Percentiles rank a stretch among this genome's conserved stretches.
Evolutionary conservation across 1,140 invertebrate genomes (phyloP).

Genomic region (Heliconius hewitsoni): DNA sequence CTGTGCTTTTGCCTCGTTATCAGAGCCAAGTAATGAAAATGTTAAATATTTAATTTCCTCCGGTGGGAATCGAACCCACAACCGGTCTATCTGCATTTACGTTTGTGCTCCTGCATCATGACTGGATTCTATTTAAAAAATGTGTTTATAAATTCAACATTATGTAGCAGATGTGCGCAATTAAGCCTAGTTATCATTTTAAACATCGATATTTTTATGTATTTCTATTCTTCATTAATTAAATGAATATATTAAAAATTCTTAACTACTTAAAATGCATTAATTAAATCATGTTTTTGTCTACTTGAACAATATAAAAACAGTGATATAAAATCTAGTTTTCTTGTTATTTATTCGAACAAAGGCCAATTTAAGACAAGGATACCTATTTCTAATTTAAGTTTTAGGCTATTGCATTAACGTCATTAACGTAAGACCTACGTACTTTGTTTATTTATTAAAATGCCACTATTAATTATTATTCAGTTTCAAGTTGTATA

Average conservation of each 20-base stretch:
- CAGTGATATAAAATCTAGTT: constrained; percentile 14
- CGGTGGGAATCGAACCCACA: too few relatives aligned
- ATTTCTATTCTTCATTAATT: neutral
- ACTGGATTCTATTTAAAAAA: too few relatives aligned
- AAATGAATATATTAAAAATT: neutral
- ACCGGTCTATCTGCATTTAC: too few relatives aligned
- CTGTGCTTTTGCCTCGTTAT: too few relatives aligned
- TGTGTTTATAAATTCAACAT: neutral
- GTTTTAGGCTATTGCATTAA: neutral
- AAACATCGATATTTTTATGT: neutral
- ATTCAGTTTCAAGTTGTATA: too few relatives aligned
- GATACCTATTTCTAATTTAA: neutral
- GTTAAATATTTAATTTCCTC: too few relatives aligned
- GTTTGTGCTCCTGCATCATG: too few relatives aligned
- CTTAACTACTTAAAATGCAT: neutral
- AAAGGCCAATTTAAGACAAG: constrained; percentile 33
- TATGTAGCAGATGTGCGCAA: neutral
- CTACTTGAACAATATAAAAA: neutral
- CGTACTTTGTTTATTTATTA: too few relatives aligned
- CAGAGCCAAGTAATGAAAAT: too few relatives aligned
- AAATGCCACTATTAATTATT: too few relatives aligned
- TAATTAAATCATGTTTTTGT: constrained; percentile 9
- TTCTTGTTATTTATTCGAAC: constrained; percentile 29
- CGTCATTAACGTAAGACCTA: neutral
- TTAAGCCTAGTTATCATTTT: neutral